Evolutionary conservation across 1,140 invertebrate species (phyloP), one percentile per base, ranked within the genome.

Genomic region (Pteromalus puparum): DNA sequence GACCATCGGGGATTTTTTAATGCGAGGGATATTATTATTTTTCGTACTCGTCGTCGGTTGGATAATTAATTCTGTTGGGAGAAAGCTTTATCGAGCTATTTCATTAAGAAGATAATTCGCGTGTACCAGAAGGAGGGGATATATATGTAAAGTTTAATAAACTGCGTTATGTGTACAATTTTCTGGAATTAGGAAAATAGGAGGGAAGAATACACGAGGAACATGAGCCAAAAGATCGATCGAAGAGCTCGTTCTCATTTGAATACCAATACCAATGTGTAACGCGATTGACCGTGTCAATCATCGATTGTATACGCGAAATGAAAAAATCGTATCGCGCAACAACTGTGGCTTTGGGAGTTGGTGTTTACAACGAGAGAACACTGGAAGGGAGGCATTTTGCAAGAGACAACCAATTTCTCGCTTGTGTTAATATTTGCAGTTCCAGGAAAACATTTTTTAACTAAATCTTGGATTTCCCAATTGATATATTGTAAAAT

Each of bases 201-300:
- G 6, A 2, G n/a, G 46, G 7, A 15, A 24, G 21, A 79, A 21
- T 7, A 10, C 28, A 34, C 28, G 21, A 67, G 30, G 13, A 48
- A 67, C 1, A 67, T n/a, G 42, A 70, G 38, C 1, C 21, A 61
- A 21, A 68, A 12, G 4, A 70, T 75, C 38, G 42, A 65, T n/a
- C 81, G 61, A 76, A 73, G 61, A 82, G 73, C 48, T 79, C 67
- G 61, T 79, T 81, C 48, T 80, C 77, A 84, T 84, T 81, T 81
- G 77, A 84, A 84, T 84, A 84, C 77, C 83, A 84, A 84, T 84
- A 84, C 34, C 46, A 81, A 75, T 48, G 53, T 42, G 30, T 65
- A 79, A 30, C 61, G 46, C 68, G 76, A 9, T 74, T 74, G 30
- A n/a, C 53, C 6, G 15, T 7, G 21, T 61, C 53, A 21, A 21